Base-by-base conservation (phyloP, 2,888 invertebrate species). In the Metalampra italica region DNA sequence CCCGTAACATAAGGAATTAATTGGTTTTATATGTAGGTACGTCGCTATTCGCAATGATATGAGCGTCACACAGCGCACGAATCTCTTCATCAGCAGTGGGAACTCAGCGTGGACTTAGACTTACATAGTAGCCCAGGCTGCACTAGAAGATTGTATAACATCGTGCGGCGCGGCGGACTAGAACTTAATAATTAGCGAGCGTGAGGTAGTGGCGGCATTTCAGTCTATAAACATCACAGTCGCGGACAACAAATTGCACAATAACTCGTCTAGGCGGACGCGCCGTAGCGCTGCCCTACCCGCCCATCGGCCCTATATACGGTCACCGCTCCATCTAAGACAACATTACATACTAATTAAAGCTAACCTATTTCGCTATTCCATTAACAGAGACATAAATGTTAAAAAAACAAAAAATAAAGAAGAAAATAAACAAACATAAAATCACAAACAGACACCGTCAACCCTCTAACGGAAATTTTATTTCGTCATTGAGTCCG, bases 161-260 rank as follows among this genome's bases (percentile, higher is more conserved):
- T 44, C 37, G 15, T 39, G 77, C 79, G 78, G 79, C 81, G 80
- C 75, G 75, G 72, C 64, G 78, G 88, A 88, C 88, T 88, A 87
- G 88, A 88, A 80, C 72, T 61, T 29, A 68, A 77, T 79, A 77
- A 78, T 80, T 77, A 81, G 84, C 84, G 80, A 84, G 83, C 83
- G 88, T 86, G 89, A 89, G 89, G 89, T 89, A 89, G 88, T 84
- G 81, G 85, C 79, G 88, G 89, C 83, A 71, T 88, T 82, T 91
- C 91, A 92, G 91, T 92, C 91, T 92, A 91, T 89, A 86, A 91
- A 90, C 91, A 92, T 92, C 92, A 92, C 92, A 92, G 92, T 91
- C 91, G 91, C 91, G 90, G 83, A 87, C 82, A 85, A 82, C 80
- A 80, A 83, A 88, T 88, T 89, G 88, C 88, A 89, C 88, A 84